Conservation (phyloP, 1,140 invertebrate genomes). For the Drosophila kurseongensis region DNA sequence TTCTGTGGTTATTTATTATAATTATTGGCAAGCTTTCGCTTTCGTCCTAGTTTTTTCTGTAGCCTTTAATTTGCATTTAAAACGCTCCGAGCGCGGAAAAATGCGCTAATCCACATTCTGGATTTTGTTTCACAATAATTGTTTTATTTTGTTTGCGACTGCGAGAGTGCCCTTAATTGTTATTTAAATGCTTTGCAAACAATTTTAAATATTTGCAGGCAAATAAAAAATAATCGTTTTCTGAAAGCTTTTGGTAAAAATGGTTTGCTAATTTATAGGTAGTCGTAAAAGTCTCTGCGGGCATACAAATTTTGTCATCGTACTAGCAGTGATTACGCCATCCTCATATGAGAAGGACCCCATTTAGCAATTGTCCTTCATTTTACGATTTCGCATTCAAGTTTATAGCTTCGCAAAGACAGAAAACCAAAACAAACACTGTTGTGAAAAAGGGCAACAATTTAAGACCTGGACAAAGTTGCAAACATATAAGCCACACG, state of each 20-base stretch:
- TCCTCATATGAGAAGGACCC: constrained; percentile 37
- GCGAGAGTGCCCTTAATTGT: constrained; percentile 55
- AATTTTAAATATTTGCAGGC: constrained; percentile 49
- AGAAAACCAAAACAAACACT: constrained; percentile 1
- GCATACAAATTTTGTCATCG: constrained; percentile 66
- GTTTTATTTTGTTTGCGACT: constrained; percentile 27
- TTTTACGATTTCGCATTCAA: constrained; percentile 70
- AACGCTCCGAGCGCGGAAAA: constrained; percentile 49
- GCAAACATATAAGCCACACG: constrained; percentile 9
- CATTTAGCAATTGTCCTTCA: constrained; percentile 27
- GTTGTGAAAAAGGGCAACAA: not conserved
- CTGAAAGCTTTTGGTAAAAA: constrained; percentile 35
- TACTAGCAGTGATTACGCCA: constrained; percentile 65
- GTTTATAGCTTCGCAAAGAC: constrained; percentile 51
- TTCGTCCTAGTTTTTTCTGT: constrained; percentile 18
- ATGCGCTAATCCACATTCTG: constrained; percentile 58
- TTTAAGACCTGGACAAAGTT: constrained; percentile 21
- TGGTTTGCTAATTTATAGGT: constrained; percentile 71
- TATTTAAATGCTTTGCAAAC: constrained; percentile 69
- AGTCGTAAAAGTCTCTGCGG: constrained; percentile 51
- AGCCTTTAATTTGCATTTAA: constrained; percentile 71
- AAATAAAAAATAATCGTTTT: constrained; percentile 11
- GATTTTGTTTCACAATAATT: constrained; percentile 34
- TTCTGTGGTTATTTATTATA: constrained; percentile 71
- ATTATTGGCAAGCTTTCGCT: constrained; percentile 56